Percentiles rank a stretch among this genome's conserved stretches.
phyloP scores from a whole-genome alignment of 2,797 vertebrate species.

The Peromyscus melanophrys region DNA sequence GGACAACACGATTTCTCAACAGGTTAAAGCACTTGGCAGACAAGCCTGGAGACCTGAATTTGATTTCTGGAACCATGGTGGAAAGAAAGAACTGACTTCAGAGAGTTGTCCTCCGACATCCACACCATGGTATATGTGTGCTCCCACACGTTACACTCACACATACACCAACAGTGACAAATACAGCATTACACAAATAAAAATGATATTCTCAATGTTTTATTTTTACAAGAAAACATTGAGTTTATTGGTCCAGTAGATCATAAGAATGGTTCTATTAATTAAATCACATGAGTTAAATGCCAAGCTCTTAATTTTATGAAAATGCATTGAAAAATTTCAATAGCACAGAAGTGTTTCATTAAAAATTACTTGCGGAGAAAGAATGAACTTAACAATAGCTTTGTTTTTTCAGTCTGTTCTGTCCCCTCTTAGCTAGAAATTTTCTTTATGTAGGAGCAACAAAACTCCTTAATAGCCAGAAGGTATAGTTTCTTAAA shows the following conservation, averaged over 20 bases:
- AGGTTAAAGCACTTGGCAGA: not conserved
- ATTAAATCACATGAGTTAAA: not conserved
- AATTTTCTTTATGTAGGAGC: no score
- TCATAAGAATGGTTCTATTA: not conserved
- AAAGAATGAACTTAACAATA: no score
- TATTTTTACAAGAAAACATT: not conserved
- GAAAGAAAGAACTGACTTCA: not conserved
- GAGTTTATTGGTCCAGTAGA: constrained; percentile 6
- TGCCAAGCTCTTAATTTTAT: not conserved
- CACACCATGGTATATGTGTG: no score
- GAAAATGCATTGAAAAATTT: not conserved
- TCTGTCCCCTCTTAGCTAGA: no score
- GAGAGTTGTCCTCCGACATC: no score
- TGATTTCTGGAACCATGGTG: not conserved
- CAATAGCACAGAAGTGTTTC: not conserved
- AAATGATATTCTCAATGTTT: not conserved
- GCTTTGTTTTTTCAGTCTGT: no score
- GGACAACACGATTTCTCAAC: not conserved
- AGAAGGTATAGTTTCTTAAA: not conserved
- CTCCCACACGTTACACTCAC: not conserved
- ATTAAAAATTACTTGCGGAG: not conserved
- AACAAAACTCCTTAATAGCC: no score
- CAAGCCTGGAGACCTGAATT: not conserved
- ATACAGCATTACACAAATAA: not conserved
- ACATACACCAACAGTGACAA: not conserved